A percentile compares a stretch with the other conserved stretches of the same genome.
These are phyloP conservation scores for Brachionichthys hirsutus DNA, from an alignment of 2,113 vertebrate genomes.

Conservation along the genomic window DNA sequence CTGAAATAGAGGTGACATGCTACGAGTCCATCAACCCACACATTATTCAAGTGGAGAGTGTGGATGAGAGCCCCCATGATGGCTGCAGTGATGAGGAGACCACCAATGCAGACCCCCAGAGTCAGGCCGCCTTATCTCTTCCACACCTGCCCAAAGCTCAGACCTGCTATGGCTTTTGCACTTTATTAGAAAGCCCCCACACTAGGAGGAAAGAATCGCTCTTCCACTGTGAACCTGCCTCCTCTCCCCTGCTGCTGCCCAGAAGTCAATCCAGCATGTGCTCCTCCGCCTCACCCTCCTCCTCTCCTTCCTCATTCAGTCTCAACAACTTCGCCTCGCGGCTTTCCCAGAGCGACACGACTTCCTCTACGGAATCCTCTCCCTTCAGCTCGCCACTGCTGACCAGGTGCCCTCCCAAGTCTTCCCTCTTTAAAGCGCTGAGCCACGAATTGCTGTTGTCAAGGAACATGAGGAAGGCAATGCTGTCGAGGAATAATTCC, in stretches of 20 bases:
- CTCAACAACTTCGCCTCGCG: conserved; percentile 71
- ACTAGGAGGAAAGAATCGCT: conserved; percentile 89
- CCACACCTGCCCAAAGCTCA: conserved; percentile 84
- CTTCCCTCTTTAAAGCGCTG: conserved; percentile 77
- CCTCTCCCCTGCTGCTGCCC: conserved; percentile 70
- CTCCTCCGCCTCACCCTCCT: conserved; percentile 53
- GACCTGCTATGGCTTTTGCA: conserved; percentile 87
- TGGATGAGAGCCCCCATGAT: conserved; percentile 75
- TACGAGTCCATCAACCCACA: conserved; percentile 65
- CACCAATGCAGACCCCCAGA: conserved; percentile 86
- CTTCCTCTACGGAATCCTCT: conserved; percentile 84
- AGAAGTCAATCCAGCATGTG: conserved; percentile 78
- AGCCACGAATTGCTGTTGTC: conserved; percentile 81
- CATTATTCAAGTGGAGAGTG: conserved; percentile 88
- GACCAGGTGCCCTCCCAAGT: conserved; percentile 73
- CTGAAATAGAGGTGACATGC: conserved; percentile 45
- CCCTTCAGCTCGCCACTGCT: conserved; percentile 82
- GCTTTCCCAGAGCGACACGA: conserved; percentile 78
- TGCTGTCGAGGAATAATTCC: conserved; percentile 82
- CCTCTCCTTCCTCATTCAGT: conserved; percentile 74
- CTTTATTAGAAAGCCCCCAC: conserved; percentile 88
- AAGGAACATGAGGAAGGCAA: conserved; percentile 73
- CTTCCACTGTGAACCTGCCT: conserved; percentile 80
- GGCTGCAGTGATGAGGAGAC: conserved; percentile 78
- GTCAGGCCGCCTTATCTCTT: conserved; percentile 87